Percentiles rank a stretch among this genome's conserved stretches.
Evolutionary conservation across 2,888 invertebrate species (phyloP).

Genomic region (Alitta virens): DNA sequence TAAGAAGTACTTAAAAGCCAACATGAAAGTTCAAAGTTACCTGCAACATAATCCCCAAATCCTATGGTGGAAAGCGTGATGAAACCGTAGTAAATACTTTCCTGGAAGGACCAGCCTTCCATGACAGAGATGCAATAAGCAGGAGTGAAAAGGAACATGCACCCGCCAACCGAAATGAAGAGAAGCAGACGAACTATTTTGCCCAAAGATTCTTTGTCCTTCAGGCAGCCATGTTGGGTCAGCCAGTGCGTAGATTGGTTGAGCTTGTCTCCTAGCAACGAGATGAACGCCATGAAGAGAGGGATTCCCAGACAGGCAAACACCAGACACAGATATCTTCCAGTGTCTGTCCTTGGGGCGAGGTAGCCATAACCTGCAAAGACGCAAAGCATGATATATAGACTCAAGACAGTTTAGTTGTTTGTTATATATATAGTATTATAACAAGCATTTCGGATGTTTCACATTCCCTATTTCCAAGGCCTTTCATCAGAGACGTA

Average conservation of each 20-base stretch:
- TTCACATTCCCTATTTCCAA: too few relatives aligned
- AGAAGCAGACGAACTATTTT: too few relatives aligned
- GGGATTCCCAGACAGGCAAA: conserved; percentile 47
- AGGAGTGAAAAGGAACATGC: conserved; percentile 26
- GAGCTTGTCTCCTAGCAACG: conserved; percentile 39
- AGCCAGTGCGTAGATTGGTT: conserved; percentile 33
- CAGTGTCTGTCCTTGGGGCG: conserved; percentile 39
- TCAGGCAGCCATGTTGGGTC: too few relatives aligned
- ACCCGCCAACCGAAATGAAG: too few relatives aligned
- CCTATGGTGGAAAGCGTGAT: conserved; percentile 14
- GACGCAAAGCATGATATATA: too few relatives aligned
- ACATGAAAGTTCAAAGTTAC: too few relatives aligned
- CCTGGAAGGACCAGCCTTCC: conserved; percentile 43
- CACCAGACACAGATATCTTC: conserved; percentile 38
- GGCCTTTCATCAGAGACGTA: too few relatives aligned
- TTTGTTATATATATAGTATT: too few relatives aligned
- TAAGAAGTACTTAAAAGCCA: too few relatives aligned
- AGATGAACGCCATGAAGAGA: conserved; percentile 39
- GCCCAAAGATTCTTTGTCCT: too few relatives aligned
- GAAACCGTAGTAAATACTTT: conserved; percentile 35
- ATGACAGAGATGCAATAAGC: conserved; percentile 36
- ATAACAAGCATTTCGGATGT: too few relatives aligned
- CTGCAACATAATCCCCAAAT: conserved; percentile 31
- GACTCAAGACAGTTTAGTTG: too few relatives aligned
- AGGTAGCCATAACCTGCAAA: conserved; percentile 44